Evolutionary conservation across 2,113 vertebrate genomes (phyloP).

Genomic region (Lampris incognitus): DNA sequence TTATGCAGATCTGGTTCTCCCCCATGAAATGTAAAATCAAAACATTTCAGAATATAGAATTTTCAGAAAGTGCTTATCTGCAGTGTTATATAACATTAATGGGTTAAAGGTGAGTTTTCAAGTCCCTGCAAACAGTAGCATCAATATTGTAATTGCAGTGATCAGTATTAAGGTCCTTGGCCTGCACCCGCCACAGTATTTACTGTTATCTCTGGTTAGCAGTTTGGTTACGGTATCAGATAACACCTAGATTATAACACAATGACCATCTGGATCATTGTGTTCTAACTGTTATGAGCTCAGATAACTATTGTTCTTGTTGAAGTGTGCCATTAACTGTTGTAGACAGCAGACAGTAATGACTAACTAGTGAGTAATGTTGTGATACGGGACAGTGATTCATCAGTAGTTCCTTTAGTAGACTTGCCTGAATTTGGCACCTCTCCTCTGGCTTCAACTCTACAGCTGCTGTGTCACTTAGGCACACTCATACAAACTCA

Average conservation of each 20-base stretch:
- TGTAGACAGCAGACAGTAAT: slow-evolving; percentile 17
- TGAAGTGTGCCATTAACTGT: slow-evolving; percentile 21
- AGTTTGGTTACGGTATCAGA: background rate
- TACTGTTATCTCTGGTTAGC: slow-evolving; percentile 1
- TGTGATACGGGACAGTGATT: slow-evolving; percentile 52
- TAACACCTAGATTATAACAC: slow-evolving; percentile 19
- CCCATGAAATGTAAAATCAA: slow-evolving; percentile 22
- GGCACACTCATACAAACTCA: slow-evolving; percentile 35
- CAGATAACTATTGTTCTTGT: slow-evolving; percentile 25
- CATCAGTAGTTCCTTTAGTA: slow-evolving; percentile 26
- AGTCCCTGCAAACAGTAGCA: slow-evolving; percentile 3
- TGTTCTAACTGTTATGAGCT: slow-evolving; percentile 24
- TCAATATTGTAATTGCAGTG: slow-evolving; percentile 7
- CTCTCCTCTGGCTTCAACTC: slow-evolving; percentile 19
- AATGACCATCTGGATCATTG: slow-evolving; percentile 30
- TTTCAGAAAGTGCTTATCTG: slow-evolving; percentile 9
- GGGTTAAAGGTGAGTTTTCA: background rate
- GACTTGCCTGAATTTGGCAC: slow-evolving; percentile 57
- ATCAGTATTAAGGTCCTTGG: slow-evolving; percentile 10
- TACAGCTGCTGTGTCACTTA: slow-evolving; percentile 42
- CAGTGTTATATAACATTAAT: slow-evolving; percentile 4
- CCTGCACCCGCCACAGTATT: background rate
- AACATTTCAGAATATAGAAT: background rate
- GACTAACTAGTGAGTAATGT: slow-evolving; percentile 33
- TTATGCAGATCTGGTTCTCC: slow-evolving; percentile 39